Conservation (phyloP, 2,113 vertebrate species). For the Oxyruncus cristatus region DNA sequence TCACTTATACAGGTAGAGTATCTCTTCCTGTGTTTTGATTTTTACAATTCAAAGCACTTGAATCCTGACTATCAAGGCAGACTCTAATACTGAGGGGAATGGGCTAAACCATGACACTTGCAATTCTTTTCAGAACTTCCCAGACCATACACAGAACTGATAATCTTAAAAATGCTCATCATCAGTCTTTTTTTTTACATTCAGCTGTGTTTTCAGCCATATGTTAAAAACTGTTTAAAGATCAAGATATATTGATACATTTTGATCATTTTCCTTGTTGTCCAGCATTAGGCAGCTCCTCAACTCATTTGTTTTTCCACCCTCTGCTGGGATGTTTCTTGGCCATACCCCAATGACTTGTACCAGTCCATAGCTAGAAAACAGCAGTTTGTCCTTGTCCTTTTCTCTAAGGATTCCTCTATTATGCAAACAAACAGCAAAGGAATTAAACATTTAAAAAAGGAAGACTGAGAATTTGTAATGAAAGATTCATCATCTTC, state of each 20-base stretch:
- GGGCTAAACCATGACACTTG: too few species aligned
- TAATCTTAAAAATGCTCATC: neutral
- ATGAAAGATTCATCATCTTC: constrained; percentile 19
- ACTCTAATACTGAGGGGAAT: too few species aligned
- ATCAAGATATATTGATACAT: neutral
- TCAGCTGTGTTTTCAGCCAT: neutral
- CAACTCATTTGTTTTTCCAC: neutral
- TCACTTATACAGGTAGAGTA: neutral
- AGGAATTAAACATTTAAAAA: constrained; percentile 34
- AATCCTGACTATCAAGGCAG: too few species aligned
- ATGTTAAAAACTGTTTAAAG: neutral
- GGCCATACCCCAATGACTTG: neutral
- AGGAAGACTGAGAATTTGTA: constrained; percentile 34
- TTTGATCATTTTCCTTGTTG: neutral
- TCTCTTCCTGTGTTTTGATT: neutral
- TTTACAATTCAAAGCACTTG: neutral
- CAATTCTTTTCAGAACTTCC: neutral
- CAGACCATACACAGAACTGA: neutral
- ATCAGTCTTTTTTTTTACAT: neutral
- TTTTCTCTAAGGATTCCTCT: neutral
- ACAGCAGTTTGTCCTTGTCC: neutral
- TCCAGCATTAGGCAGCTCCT: neutral
- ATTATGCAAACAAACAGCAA: constrained; percentile 32
- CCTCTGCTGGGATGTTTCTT: neutral
- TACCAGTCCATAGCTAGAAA: neutral